These are phyloP conservation scores for Taurulus bubalis DNA, from an alignment of 2,113 vertebrate genomes.

Conservation along the genomic window DNA sequence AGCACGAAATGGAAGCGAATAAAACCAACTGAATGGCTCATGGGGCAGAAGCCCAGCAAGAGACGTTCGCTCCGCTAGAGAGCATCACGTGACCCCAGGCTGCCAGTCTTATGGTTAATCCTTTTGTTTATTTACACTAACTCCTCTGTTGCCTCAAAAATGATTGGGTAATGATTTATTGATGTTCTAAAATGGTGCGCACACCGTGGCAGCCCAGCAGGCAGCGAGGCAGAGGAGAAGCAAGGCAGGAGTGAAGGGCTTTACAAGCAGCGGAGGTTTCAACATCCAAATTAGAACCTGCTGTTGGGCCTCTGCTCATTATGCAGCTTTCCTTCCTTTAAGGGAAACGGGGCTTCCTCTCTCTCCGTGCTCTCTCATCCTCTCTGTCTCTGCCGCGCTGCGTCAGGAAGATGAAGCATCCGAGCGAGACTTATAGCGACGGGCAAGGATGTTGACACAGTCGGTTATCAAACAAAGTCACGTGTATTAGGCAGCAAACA, in stretches of 20 bases:
- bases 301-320: constrained; percentile 41
- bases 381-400: constrained; percentile 34
- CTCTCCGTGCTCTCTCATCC: constrained; percentile 41
- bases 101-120: neutral
- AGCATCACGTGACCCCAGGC: constrained; percentile 6
- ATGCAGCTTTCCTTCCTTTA: constrained; percentile 37
- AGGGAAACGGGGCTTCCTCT: constrained; percentile 44
- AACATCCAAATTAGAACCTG: constrained; percentile 57
- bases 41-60: neutral
- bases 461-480: constrained; percentile 64
- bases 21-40: neutral
- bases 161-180: constrained; percentile 27
- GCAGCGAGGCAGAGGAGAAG: constrained; percentile 15
- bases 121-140: constrained; percentile 7
- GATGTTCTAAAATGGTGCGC: constrained; percentile 32
- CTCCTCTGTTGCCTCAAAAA: neutral
- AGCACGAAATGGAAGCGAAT: neutral
- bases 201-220: neutral
- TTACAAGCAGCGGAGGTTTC: constrained; percentile 26
- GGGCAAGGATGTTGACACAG: constrained; percentile 66
- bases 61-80: neutral
- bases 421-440: constrained; percentile 25
- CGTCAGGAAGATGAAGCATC: constrained; percentile 52
- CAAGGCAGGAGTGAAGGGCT: constrained; percentile 7
- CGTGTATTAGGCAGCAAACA: constrained; percentile 72